A percentile compares a stretch with the other conserved stretches of the same genome.
phyloP scores from a whole-genome alignment of 2,113 vertebrate genomes.

The Microtus montanus region DNA sequence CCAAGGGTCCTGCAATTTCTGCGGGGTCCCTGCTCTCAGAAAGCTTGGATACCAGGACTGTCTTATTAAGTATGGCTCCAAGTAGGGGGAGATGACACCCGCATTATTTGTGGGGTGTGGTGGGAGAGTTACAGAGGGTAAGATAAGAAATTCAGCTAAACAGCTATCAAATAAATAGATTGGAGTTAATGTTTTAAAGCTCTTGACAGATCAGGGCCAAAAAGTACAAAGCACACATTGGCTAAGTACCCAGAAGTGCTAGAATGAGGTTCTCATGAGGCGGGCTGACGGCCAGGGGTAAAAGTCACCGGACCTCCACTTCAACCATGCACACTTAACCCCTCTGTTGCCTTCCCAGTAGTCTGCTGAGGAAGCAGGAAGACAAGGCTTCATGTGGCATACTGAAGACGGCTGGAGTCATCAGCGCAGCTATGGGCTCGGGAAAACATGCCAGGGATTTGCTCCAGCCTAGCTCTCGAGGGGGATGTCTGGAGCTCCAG shows the following conservation, averaged over 20 bases:
- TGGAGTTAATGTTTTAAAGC: not conserved
- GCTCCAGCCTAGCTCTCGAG: not conserved
- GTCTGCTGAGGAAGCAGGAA: not conserved
- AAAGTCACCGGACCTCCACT: not conserved
- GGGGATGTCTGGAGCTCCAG: not conserved
- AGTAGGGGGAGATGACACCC: not conserved
- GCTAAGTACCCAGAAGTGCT: not conserved
- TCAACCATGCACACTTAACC: too few relatives aligned
- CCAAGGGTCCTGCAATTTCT: not conserved
- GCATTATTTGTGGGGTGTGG: not conserved
- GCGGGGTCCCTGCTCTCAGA: not conserved
- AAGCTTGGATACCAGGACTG: not conserved
- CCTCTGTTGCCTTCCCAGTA: not conserved
- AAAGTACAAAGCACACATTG: not conserved
- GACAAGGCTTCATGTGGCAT: not conserved
- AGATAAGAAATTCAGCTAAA: conserved; percentile 4
- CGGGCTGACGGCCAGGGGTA: not conserved
- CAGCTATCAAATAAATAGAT: not conserved
- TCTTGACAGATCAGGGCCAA: not conserved
- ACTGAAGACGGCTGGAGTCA: not conserved
- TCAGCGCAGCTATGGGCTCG: not conserved
- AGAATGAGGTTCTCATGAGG: accelerated
- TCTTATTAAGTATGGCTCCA: not conserved
- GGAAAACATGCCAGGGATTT: not conserved
- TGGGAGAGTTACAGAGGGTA: not conserved